A percentile compares a stretch with the other conserved stretches of the same genome.
Evolutionary conservation across 2,797 vertebrate species (phyloP).

Genomic region (Squalus acanthias): DNA sequence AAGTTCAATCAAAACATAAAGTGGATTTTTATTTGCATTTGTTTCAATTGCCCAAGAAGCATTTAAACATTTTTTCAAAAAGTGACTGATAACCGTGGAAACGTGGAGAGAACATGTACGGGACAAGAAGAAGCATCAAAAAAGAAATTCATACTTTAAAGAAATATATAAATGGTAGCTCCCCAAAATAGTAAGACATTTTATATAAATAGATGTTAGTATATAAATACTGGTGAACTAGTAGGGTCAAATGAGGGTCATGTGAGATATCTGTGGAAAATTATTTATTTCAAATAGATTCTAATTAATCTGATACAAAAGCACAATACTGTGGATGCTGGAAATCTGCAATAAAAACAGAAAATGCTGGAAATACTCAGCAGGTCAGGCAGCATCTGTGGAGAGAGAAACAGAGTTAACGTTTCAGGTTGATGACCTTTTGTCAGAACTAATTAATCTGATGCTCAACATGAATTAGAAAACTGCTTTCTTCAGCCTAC

Average conservation of each 20-base stretch:
- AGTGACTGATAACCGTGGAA: background rate
- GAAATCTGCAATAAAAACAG: too few relatives aligned
- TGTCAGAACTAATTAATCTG: conserved; percentile 57
- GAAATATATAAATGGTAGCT: background rate
- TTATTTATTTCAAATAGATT: background rate
- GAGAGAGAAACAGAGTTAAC: too few relatives aligned
- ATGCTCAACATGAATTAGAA: conserved; percentile 83
- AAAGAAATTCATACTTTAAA: background rate
- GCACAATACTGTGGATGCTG: too few relatives aligned
- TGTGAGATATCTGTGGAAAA: background rate
- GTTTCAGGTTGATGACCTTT: too few relatives aligned
- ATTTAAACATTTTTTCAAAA: background rate
- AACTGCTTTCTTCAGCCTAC: conserved; percentile 92
- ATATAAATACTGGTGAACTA: background rate
- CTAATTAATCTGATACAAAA: too few relatives aligned
- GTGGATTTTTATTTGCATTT: background rate
- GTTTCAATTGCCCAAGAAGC: background rate
- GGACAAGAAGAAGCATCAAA: background rate
- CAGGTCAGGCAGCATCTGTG: too few relatives aligned
- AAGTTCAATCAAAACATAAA: background rate
- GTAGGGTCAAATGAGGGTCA: background rate
- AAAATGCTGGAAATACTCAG: too few relatives aligned
- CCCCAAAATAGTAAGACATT: background rate
- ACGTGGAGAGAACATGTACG: background rate
- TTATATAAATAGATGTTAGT: background rate